A percentile compares a stretch with the other conserved stretches of the same genome.
Conservation (phyloP, 2,888 invertebrate species). For the Allolobophora icterica region DNA sequence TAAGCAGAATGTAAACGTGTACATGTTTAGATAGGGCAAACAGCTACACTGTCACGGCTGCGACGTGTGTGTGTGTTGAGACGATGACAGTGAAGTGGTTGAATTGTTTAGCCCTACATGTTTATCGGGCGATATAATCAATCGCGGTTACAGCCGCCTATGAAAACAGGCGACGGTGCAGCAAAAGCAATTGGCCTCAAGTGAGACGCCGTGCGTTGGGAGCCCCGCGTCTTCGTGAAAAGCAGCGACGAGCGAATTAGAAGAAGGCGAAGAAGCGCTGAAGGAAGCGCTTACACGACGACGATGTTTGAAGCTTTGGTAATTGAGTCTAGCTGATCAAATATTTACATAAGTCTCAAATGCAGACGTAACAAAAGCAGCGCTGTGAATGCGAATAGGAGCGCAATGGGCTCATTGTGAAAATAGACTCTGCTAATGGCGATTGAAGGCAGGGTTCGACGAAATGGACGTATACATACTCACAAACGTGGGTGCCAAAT, state of each 20-base stretch:
- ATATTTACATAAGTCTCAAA: not conserved
- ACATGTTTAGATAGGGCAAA: not conserved
- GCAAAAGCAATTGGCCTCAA: not conserved
- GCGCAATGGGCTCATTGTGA: not conserved
- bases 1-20: not conserved
- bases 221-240: not conserved
- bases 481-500: not conserved
- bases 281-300: not conserved
- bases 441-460: not conserved
- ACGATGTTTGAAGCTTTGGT: not conserved
- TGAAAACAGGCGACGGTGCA: slow-evolving; percentile 1
- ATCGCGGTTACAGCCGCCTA: slow-evolving; percentile 17
- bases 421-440: slow-evolving; percentile 17
- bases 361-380: slow-evolving; percentile 17
- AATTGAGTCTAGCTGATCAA: slow-evolving; percentile 17
- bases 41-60: not conserved
- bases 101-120: slow-evolving; percentile 11
- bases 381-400: slow-evolving; percentile 11
- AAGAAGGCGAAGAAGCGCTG: not conserved
- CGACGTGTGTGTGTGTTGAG: not conserved
- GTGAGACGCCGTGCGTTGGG: not conserved
- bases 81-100: slow-evolving; percentile 17
- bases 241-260: not conserved
- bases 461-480: not conserved
- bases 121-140: slow-evolving; percentile 17